Evolutionary conservation across 2,797 vertebrate genomes (phyloP).

Genomic region (Tachyglossus aculeatus): DNA sequence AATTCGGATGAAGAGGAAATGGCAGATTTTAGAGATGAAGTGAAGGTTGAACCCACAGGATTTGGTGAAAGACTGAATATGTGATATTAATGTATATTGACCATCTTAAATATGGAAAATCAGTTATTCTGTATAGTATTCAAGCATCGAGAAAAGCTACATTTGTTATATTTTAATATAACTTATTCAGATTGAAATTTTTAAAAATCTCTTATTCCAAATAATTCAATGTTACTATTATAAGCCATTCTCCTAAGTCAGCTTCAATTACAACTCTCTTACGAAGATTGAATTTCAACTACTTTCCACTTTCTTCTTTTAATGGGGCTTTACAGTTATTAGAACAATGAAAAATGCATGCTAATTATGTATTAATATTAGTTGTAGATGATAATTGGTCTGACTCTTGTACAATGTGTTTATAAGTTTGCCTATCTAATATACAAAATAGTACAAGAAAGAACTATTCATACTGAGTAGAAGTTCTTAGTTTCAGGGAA

Average conservation of each 20-base stretch:
- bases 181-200: too few species aligned
- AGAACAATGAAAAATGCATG: neutral
- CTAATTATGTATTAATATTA: neutral
- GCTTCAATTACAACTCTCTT: neutral
- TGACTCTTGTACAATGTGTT: neutral
- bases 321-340: conserved; percentile 45
- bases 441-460: neutral
- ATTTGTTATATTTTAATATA: too few species aligned
- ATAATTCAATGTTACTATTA: neutral
- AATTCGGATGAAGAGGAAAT: too few species aligned
- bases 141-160: too few species aligned
- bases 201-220: too few species aligned
- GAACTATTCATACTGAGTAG: conserved; percentile 2
- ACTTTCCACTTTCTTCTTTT: conserved; percentile 3
- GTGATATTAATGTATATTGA: too few species aligned
- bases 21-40: too few species aligned
- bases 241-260: neutral
- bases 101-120: too few species aligned
- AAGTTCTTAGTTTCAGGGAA: conserved; percentile 11
- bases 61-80: too few species aligned
- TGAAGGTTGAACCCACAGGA: too few species aligned
- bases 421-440: conserved; percentile 22
- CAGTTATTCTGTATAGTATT: too few species aligned
- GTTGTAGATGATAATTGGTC: conserved; percentile 20
- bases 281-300: conserved; percentile 8